These are phyloP conservation scores for Larimichthys crocea DNA, from an alignment of 2,113 vertebrate genomes.

Conservation along the genomic window DNA sequence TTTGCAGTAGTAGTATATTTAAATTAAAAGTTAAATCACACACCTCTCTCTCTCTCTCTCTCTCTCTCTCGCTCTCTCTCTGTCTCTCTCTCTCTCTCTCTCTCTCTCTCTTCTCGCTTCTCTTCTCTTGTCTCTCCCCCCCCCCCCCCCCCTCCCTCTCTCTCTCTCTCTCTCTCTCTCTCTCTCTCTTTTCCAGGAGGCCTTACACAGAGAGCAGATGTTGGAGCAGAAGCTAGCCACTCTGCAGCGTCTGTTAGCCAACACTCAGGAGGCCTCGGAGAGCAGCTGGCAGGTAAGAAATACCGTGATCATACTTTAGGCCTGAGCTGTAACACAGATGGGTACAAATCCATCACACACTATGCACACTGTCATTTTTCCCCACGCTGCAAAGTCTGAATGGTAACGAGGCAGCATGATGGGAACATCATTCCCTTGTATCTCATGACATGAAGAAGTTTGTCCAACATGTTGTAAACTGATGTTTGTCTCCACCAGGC, in stretches of 20 bases:
- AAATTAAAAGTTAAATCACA: not conserved
- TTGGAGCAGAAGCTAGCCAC: slow-evolving; percentile 99
- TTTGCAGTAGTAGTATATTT: not conserved
- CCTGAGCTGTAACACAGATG: no score
- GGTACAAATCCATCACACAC: not conserved
- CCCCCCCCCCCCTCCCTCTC: no score
- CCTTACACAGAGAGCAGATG: slow-evolving; percentile 99
- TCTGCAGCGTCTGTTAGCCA: slow-evolving; percentile 94
- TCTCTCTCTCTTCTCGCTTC: no score
- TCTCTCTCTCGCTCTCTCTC: not conserved
- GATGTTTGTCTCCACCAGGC: slow-evolving; percentile 83
- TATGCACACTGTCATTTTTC: not conserved
- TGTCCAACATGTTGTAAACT: not conserved
- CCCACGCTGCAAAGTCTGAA: not conserved
- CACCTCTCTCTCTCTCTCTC: not conserved
- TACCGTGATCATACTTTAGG: not conserved
- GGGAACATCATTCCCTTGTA: not conserved
- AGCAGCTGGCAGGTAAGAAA: slow-evolving; percentile 95
- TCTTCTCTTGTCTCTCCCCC: no score
- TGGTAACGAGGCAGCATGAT: no score
- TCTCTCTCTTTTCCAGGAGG: slow-evolving; percentile 85
- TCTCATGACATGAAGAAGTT: not conserved
- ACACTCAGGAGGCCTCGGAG: slow-evolving; percentile 98
- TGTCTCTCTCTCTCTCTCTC: not conserved
- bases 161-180: not conserved